These are phyloP conservation scores for Leptinotarsa peninsularis DNA, from an alignment of 2,888 invertebrate genomes.

Conservation along the genomic window DNA sequence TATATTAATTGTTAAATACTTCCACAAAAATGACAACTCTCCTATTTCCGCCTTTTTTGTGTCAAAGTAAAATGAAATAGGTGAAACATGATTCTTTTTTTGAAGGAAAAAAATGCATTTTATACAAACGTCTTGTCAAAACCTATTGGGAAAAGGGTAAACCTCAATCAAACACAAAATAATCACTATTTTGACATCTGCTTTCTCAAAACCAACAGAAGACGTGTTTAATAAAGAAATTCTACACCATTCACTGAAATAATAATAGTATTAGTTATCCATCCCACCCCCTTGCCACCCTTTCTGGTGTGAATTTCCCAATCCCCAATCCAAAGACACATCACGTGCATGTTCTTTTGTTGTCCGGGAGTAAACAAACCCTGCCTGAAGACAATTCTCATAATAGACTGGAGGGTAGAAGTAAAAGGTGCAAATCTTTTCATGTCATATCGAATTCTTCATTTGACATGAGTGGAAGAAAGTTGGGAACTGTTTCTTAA, in stretches of 20 bases:
- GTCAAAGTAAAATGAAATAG: no score
- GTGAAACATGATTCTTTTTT: no score
- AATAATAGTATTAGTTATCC: constrained; percentile 17
- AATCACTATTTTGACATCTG: constrained; percentile 29
- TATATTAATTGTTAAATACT: no score
- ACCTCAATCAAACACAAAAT: not conserved
- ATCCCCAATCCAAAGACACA: constrained; percentile 39
- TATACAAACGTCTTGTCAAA: not conserved
- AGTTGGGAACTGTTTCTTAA: constrained; percentile 30
- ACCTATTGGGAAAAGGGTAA: not conserved
- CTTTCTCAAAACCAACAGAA: constrained; percentile 18
- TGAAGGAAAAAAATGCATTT: not conserved
- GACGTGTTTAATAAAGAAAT: constrained; percentile 31
- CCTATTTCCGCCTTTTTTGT: no score
- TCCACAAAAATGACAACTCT: no score
- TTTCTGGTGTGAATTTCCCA: constrained; percentile 40
- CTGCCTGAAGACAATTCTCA: constrained; percentile 36
- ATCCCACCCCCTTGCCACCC: constrained; percentile 25
- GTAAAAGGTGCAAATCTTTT: constrained; percentile 38
- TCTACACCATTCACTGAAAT: constrained; percentile 19
- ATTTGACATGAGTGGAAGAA: constrained; percentile 33
- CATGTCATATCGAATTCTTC: constrained; percentile 33
- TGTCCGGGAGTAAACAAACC: constrained; percentile 32
- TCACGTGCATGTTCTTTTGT: constrained; percentile 37
- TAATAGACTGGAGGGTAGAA: constrained; percentile 23